Evolutionary conservation across 2,113 vertebrate species (phyloP), one percentile per base, ranked within the genome.

Genomic region (Toxotes chatareus): DNA sequence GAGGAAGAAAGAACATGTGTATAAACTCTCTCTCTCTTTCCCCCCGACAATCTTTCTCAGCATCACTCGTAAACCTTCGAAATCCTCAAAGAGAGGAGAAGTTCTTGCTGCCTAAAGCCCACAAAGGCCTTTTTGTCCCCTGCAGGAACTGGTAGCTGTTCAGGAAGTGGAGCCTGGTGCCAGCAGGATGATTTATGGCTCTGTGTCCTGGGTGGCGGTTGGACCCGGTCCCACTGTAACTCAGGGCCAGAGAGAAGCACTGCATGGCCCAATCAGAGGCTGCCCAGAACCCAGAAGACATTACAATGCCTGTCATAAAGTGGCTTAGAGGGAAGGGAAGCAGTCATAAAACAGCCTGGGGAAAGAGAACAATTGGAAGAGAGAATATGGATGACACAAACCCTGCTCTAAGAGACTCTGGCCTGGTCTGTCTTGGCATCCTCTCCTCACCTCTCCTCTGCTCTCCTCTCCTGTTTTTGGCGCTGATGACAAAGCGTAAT

Each of bases 181-280:
- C 96, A 96, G 94, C 93, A 92, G 95, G 95, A 98, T 99, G 98
- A 99, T 99, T 99, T 99, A 99, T 99, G 97, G 96, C 96, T 95
- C 96, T 91, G 95, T 97, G 97, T 98, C 96, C 92, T 96, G 92
- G 40, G 96, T 97, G 96, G 97, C 96, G 96, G 96, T 97, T 99
- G 98, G 98, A 98, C 91, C 92, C 92, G 94, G 95, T 97, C 97
- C 97, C 95, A 93, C 95, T 97, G 97, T 97, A 97, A 98, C 95
- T 99, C 96, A 97, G 76, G 87, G 94, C 93, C 95, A 96, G 93
- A 94, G 96, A 96, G 95, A 94, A 91, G 89, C 86, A 40, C 76
- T 95, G 93, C 94, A 81, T 90, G 91, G 94, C 94, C 96, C 95
- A 96, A 96, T 96, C 95, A 94, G 96, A 96, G 93, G 95, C 95